Conservation (phyloP, 2,888 invertebrate genomes). For the Capitulum mitella region DNA sequence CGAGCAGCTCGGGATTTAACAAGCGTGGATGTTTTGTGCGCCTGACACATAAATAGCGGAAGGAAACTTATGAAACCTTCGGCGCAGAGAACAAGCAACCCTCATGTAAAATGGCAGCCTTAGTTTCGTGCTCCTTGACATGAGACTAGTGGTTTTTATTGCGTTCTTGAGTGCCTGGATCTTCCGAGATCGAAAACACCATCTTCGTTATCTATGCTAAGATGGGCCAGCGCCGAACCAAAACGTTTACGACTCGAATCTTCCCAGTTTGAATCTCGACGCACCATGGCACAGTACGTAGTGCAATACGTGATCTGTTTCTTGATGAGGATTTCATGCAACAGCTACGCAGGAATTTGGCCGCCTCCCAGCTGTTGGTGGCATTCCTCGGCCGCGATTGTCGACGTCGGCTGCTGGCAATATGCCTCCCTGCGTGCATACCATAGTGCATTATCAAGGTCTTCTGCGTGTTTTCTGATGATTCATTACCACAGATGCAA, state of each 20-base stretch:
- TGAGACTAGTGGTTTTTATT: background rate
- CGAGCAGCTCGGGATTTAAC: background rate
- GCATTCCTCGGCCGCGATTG: background rate
- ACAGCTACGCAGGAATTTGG: background rate
- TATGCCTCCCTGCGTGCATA: background rate
- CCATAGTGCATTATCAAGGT: too few relatives aligned
- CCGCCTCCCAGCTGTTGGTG: background rate
- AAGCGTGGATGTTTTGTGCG: background rate
- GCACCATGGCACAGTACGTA: too few relatives aligned
- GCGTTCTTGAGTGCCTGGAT: background rate
- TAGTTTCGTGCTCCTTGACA: background rate
- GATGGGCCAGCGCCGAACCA: background rate
- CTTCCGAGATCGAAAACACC: background rate
- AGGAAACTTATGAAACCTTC: background rate
- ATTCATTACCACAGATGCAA: too few relatives aligned
- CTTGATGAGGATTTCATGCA: background rate
- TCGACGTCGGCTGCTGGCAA: background rate
- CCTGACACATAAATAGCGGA: background rate
- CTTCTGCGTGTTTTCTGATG: too few relatives aligned
- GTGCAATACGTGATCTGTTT: too few relatives aligned
- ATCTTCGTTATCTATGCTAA: background rate
- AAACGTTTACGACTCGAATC: background rate
- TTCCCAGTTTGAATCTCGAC: background rate
- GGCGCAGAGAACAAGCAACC: too few relatives aligned
- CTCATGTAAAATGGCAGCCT: too few relatives aligned